Evolutionary conservation across 1,140 invertebrate species (phyloP), one percentile per base, ranked within the genome.

Genomic region (Cherax quadricarinatus): DNA sequence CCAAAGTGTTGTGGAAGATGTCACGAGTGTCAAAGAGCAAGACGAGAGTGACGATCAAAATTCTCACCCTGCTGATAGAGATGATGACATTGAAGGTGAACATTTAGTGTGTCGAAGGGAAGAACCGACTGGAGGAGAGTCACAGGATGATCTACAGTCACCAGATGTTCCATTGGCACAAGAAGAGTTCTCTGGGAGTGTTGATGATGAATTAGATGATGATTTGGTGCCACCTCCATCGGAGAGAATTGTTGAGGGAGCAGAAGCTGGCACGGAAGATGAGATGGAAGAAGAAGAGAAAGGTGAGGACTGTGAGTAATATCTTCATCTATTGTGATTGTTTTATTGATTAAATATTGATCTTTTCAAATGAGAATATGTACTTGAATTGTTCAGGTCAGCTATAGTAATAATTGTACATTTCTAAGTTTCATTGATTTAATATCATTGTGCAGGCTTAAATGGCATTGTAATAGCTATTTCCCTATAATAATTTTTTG

Each of bases 1-100:
- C 66, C 75, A 70, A 10, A 90, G 88, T 90, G 88, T 75, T 41
- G 12, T 85, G 60, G 88, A 90, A 48, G 88, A 90, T 18, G 94
- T 21, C 94, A 94, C 75, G 94, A 93, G 62, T 94, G 94, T 41
- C 92, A 94, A 62, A 92, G 94, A 48, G 94, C 94, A 94, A 95
- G 92, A 21, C 41, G 83, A 85, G 49, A 21, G 48, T 21, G 30
- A 81, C 4, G 79, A n/a, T 21, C n/a, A 30, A 41, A 30, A 41
- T 48, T 80, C 24, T 41, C 53, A 57, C 14, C 14, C 78, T 18
- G 24, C 57, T 14, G 14, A 57, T 41, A 80, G 24, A 24, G 48
- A 21, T 75, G 24, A 30, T 30, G 24, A 30, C 7, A 0, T 9
- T 75, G 70, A 75, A 60, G 48, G 49, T 24, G 81, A 81, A 80